Base-by-base conservation (phyloP, 2,113 vertebrate species). In the Illadopsis cleaveri region DNA sequence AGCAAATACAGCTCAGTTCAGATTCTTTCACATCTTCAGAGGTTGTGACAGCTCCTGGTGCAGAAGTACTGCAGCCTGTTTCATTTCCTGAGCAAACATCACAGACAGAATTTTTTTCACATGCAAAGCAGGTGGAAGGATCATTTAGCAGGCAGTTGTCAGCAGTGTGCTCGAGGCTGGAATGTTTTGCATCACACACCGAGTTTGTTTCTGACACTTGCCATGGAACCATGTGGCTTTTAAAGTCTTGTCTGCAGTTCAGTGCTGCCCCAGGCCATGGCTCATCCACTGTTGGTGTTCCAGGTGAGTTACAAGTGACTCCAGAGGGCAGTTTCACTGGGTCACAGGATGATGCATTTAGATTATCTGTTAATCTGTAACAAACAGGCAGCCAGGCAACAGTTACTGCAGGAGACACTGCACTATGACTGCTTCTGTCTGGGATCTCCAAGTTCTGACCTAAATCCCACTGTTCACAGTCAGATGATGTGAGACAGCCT, bases 211-310 rank as follows among this genome's bases (percentile, higher is more conserved):
- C 45, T 27, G 95, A 96, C 70, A 78, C 94, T 79, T 48, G 85
- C 53, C 90, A 95, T 82, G 65, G 89, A 35, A 76, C 22, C 16
- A 56, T 0, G 11, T 47, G 76, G 3, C 38, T 75, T 44, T 89
- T 80, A 16, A 95, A 73, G 75, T 75, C 96, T 20, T 92, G 90
- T 5, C 47, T 75, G 68, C 56, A 65, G 58, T 22, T 60, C 0
- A 22, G 58, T 11, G 31, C 22, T 35, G 6, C 8, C 11, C 66
- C 87, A 37, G 16, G 50, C 89, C 71, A 60, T 0, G 31, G 81
- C 70, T 96, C 96, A 50, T 96, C 96, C 58, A 89, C 8, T 50
- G 44, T 58, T 5, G 92, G 95, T 25, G 78, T 94, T 51, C 96
- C 98, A 91, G 82, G 57, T 22, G 83, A 97, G 37, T 51, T 10